Evolutionary conservation across 37 sponge, comb jelly and placozoan species (phyloP).

Genomic region (Geodia barretti): DNA sequence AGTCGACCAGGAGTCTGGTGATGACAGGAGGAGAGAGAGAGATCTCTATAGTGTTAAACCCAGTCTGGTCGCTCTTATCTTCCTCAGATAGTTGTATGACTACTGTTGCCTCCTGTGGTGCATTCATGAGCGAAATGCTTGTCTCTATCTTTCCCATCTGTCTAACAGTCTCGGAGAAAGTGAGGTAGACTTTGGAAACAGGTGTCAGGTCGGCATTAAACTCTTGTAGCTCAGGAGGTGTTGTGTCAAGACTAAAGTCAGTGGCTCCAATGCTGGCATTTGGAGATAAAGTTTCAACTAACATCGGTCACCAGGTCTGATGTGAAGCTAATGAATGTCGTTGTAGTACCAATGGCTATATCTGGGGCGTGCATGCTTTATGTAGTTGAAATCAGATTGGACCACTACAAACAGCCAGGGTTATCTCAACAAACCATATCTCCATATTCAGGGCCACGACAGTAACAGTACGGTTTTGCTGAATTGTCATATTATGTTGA

Average conservation of each 20-base stretch:
- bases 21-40: not conserved
- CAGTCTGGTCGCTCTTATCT: not conserved
- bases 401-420: too few species aligned
- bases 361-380: slow-evolving; percentile 11
- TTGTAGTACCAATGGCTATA: slow-evolving; percentile 19
- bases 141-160: not conserved
- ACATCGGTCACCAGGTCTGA: slow-evolving; percentile 12
- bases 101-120: not conserved
- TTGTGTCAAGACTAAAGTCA: not conserved
- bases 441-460: too few species aligned
- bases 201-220: slow-evolving; percentile 14
- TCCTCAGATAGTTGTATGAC: not conserved
- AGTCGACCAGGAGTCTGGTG: not conserved
- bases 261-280: slow-evolving; percentile 14
- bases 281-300: slow-evolving; percentile 26
- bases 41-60: not conserved
- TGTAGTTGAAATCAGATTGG: slow-evolving; percentile 14
- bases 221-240: slow-evolving; percentile 2
- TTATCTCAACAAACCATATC: too few species aligned
- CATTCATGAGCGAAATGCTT: slow-evolving; percentile 2
- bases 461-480: too few species aligned
- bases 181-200: slow-evolving; percentile 1
- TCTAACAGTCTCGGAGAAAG: slow-evolving; percentile 35
- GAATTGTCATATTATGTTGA: too few species aligned
- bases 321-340: slow-evolving; percentile 21